phyloP scores from a whole-genome alignment of 1,140 invertebrate species.

The Argopecten irradians region DNA sequence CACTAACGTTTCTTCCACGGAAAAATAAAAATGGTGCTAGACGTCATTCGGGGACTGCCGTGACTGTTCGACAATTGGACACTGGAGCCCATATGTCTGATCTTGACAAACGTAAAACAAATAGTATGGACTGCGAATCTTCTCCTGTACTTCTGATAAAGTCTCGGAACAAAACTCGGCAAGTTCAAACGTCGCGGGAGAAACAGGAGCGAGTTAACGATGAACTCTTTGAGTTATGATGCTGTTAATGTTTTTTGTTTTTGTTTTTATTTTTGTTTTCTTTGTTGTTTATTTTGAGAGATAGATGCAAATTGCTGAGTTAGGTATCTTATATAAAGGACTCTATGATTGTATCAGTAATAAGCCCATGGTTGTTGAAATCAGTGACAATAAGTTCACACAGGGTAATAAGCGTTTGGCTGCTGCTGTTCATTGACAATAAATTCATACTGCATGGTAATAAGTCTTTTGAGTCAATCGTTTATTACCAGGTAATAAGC shows the following conservation, averaged over 20 bases:
- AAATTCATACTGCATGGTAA: too few species aligned
- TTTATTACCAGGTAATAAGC: too few species aligned
- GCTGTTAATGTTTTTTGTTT: not conserved
- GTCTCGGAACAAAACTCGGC: slow-evolving; percentile 5
- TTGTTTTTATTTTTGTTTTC: not conserved
- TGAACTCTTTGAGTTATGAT: slow-evolving; percentile 47
- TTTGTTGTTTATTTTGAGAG: too few species aligned
- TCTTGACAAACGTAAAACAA: not conserved
- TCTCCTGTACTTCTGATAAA: slow-evolving; percentile 46
- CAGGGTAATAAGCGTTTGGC: too few species aligned
- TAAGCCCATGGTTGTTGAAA: too few species aligned
- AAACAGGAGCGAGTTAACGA: slow-evolving; percentile 34
- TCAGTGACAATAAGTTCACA: too few species aligned
- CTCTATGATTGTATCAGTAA: too few species aligned
- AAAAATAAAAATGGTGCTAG: slow-evolving; percentile 17
- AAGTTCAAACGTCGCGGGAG: slow-evolving; percentile 29
- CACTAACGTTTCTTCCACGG: not conserved
- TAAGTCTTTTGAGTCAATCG: too few species aligned
- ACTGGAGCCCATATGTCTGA: not conserved
- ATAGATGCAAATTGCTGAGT: too few species aligned
- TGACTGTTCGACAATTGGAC: not conserved
- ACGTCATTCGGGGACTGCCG: not conserved
- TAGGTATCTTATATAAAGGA: too few species aligned
- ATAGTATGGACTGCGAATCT: slow-evolving; percentile 4
- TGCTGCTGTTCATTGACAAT: too few species aligned